Conservation (phyloP, 2,113 vertebrate species). For the Choloepus hoffmanni region DNA sequence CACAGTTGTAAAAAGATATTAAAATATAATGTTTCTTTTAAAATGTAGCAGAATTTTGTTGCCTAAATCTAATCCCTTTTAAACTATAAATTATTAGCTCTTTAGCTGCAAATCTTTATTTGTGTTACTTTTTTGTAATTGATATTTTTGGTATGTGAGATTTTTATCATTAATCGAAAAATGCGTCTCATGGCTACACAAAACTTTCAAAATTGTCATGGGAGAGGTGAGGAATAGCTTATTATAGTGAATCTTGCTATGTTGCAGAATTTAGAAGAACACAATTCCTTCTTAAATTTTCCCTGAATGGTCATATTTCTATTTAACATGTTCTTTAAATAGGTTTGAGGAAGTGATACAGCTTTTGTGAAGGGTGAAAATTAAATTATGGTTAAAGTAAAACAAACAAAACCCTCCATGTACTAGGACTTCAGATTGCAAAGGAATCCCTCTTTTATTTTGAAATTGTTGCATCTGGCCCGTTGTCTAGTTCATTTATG, state of each 20-base stretch:
- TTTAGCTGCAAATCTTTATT: not conserved
- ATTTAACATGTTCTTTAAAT: not conserved
- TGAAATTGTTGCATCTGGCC: not conserved
- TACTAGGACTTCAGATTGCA: slow-evolving; percentile 33
- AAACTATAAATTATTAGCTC: slow-evolving; percentile 40
- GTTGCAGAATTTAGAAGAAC: not conserved
- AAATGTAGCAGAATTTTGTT: slow-evolving; percentile 32
- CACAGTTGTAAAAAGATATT: slow-evolving; percentile 40
- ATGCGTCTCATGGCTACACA: not conserved
- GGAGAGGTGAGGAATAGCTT: not conserved
- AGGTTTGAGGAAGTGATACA: not conserved
- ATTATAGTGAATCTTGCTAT: not conserved
- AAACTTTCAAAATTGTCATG: not conserved
- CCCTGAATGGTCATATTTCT: not conserved
- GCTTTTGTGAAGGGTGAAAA: not conserved
- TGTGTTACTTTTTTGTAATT: not conserved
- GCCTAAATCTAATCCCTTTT: slow-evolving; percentile 44
- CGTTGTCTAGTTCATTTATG: slow-evolving; percentile 42
- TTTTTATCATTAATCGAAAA: slow-evolving; percentile 53
- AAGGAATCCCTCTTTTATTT: not conserved
- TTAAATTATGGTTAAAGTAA: not conserved
- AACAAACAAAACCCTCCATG: not conserved
- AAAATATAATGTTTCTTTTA: slow-evolving; percentile 45
- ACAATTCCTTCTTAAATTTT: not conserved
- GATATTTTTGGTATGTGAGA: slow-evolving; percentile 17